Evolutionary conservation across 2,797 vertebrate species (phyloP), one percentile per base, ranked within the genome.

Genomic region (Microctenopoma lineatum): DNA sequence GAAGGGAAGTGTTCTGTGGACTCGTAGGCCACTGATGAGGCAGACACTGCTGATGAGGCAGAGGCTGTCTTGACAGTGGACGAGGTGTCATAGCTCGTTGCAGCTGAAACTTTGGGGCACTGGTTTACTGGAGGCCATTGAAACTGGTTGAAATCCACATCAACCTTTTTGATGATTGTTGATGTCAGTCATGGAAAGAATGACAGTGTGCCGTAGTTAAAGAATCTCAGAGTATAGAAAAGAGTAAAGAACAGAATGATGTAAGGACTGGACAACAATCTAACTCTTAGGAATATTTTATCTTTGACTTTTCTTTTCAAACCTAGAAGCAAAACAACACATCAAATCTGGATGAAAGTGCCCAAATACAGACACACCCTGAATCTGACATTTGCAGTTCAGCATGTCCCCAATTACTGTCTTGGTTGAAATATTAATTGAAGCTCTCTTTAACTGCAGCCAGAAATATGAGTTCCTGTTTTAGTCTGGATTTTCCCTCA

Each of bases 111-210:
- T 85, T 92, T 91, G 56, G 94, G 86, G 66, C 91, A 87, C 79
- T 92, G 89, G 66, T 75, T 89, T 52, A 88, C 84, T 70, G 94
- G 92, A 58, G 90, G 83, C 93, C 94, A 94, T 41, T 90, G 92
- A 92, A 94, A 94, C 87, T 96, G 93, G 90, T 92, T 94, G 87
- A 90, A 90, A 29, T 83, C 95, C 92, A 93, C 91, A 92, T 95
- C 91, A 80, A 95, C 96, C 95, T 98, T 42, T 78, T 79, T 78
- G 8, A 45, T n/a, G 27, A 48, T 50, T 45, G 5, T 50, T 45
- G 5, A 62, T 83, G 69, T 81, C 56, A 27, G 57, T 86, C 29
- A 66, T 66, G 48, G 52, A 75, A 29, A 87, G 77, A 90, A 46
- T 86, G 84, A 93, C 18, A 87, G 32, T 66, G 53, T 57, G 38